Conservation (phyloP, 2,113 vertebrate species). For the Ptilorrhoa leucosticta region DNA sequence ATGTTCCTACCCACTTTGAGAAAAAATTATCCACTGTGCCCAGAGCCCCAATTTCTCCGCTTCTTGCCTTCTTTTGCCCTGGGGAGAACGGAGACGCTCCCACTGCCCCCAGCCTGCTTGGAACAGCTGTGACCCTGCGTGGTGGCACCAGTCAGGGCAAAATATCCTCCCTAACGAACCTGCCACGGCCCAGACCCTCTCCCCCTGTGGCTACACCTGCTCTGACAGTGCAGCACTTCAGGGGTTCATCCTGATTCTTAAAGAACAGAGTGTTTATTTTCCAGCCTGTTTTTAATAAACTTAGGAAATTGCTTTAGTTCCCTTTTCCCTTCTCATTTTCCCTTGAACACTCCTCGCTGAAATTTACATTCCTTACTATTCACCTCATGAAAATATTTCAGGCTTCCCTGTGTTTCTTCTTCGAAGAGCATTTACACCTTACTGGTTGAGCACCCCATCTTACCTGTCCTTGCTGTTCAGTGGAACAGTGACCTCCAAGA, state of each 20-base stretch:
- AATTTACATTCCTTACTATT: background rate
- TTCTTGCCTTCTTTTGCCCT: background rate
- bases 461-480: background rate
- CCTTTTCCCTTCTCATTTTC: background rate
- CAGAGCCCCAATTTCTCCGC: background rate
- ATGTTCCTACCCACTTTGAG: background rate
- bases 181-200: background rate
- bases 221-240: background rate
- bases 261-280: background rate
- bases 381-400: background rate
- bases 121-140: background rate
- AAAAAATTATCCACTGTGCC: background rate
- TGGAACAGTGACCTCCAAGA: background rate
- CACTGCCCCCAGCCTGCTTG: background rate
- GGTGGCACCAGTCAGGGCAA: background rate
- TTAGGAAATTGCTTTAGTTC: background rate
- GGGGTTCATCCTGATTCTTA: background rate
- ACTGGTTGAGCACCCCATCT: background rate
- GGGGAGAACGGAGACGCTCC: background rate
- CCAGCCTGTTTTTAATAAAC: background rate
- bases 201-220: background rate
- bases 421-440: background rate
- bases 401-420: background rate
- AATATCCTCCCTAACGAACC: accelerated
- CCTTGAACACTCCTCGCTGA: background rate